Conservation (phyloP, 2,888 invertebrate species). For the Urechis unicinctus region DNA sequence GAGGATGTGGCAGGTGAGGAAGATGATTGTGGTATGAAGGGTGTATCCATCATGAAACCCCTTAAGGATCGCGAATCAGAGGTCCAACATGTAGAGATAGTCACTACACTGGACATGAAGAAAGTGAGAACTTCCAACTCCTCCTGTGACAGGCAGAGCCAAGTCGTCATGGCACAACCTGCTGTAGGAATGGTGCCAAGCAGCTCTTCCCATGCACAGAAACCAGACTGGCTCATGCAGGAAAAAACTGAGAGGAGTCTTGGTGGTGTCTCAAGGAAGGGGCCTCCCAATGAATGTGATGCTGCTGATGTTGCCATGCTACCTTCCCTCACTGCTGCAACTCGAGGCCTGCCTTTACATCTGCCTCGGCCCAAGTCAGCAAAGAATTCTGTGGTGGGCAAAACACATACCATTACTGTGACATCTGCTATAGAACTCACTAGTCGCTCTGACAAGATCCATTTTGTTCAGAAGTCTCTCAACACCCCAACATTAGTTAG, state of each 20-base stretch:
- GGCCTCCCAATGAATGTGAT: no score
- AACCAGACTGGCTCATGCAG: background rate
- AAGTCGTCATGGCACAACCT: no score
- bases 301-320: background rate
- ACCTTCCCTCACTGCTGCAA: no score
- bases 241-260: background rate
- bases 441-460: constrained; percentile 6
- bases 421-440: constrained; percentile 2
- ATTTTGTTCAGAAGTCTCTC: constrained; percentile 16
- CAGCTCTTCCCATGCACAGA: background rate
- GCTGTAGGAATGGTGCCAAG: background rate
- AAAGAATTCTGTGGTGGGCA: background rate
- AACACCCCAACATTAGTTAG: constrained; percentile 12
- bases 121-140: background rate
- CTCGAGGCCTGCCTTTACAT: no score
- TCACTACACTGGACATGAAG: background rate
- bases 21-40: no score
- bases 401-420: background rate
- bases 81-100: constrained; percentile 1
- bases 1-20: no score
- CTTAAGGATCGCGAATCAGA: constrained; percentile 10
- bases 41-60: constrained; percentile 15
- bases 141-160: no score
- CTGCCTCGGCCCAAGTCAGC: background rate
- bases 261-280: background rate